phyloP scores from a whole-genome alignment of 2,797 vertebrate species.

The Strix occidentalis region DNA sequence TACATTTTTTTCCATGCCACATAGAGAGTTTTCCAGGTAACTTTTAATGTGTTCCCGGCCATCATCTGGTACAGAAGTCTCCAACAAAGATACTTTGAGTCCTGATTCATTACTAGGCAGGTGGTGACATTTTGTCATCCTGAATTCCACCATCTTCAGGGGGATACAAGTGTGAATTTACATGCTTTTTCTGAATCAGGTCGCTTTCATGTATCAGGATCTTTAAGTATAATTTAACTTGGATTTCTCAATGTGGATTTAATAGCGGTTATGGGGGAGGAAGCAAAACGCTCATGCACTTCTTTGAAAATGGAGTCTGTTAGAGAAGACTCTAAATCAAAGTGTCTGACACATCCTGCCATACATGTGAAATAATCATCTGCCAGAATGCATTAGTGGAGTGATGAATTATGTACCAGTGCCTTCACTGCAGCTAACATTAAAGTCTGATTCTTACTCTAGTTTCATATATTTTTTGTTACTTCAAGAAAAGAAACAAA shows the following conservation, averaged over 20 bases:
- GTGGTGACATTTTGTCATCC: background rate
- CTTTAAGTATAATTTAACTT: background rate
- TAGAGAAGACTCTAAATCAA: constrained; percentile 31
- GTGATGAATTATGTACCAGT: background rate
- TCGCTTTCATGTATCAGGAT: background rate
- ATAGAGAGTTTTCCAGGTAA: background rate
- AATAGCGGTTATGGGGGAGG: background rate
- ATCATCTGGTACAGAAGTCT: background rate
- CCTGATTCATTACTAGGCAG: background rate
- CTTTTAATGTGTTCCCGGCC: background rate
- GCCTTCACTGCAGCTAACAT: background rate
- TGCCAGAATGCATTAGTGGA: background rate
- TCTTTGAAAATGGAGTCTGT: constrained; percentile 3
- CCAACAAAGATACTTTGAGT: background rate
- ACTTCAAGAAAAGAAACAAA: background rate
- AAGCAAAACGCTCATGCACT: background rate
- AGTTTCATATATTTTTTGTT: background rate
- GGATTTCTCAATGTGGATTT: background rate
- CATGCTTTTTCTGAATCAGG: background rate
- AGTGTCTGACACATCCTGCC: constrained; percentile 8
- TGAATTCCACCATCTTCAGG: background rate
- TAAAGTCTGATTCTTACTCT: background rate
- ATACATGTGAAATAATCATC: constrained; percentile 25
- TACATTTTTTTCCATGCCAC: background rate
- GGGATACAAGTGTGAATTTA: background rate